A percentile compares a stretch with the other conserved stretches of the same genome.
These are phyloP conservation scores for Drosophila picticornis DNA, from an alignment of 2,888 invertebrate genomes.

Conservation along the genomic window DNA sequence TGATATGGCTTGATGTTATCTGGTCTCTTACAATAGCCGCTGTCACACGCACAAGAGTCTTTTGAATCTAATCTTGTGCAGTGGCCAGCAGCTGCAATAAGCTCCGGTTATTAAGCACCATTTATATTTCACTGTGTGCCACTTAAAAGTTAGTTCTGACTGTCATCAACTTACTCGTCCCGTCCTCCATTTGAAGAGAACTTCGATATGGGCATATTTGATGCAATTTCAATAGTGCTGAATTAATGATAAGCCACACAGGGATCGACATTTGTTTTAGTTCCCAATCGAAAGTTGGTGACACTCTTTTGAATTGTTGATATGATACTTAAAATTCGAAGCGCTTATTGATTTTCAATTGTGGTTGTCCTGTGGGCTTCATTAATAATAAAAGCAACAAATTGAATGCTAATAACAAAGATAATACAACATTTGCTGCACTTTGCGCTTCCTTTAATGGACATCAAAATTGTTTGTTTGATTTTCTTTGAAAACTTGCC, in stretches of 20 bases:
- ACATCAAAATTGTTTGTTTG: conserved; percentile 2
- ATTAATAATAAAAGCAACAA: conserved; percentile 9
- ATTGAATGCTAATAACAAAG: conserved; percentile 2
- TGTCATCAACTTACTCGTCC: background rate
- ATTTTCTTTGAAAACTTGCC: background rate
- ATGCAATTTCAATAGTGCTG: conserved; percentile 39
- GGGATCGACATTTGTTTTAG: conserved; percentile 51
- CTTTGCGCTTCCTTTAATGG: background rate
- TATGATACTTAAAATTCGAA: background rate
- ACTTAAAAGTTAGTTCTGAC: conserved; percentile 10
- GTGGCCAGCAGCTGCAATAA: conserved; percentile 99
- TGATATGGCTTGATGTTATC: conserved; percentile 46
- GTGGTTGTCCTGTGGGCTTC: background rate
- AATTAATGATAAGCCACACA: conserved; percentile 60
- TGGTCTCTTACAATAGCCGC: conserved; percentile 95
- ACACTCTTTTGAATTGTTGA: conserved; percentile 52
- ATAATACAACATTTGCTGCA: background rate
- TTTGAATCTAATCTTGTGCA: conserved; percentile 96
- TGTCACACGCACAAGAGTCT: conserved; percentile 99
- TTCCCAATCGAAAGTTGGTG: conserved; percentile 56
- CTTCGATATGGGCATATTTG: conserved; percentile 14
- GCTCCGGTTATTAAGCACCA: conserved; percentile 75
- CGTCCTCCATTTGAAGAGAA: background rate
- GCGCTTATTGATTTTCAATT: conserved; percentile 62
- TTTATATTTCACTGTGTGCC: conserved; percentile 13